Evolutionary conservation across 1,140 invertebrate genomes (phyloP), one percentile per base, ranked within the genome.

Genomic region (Bombus ignitus): DNA sequence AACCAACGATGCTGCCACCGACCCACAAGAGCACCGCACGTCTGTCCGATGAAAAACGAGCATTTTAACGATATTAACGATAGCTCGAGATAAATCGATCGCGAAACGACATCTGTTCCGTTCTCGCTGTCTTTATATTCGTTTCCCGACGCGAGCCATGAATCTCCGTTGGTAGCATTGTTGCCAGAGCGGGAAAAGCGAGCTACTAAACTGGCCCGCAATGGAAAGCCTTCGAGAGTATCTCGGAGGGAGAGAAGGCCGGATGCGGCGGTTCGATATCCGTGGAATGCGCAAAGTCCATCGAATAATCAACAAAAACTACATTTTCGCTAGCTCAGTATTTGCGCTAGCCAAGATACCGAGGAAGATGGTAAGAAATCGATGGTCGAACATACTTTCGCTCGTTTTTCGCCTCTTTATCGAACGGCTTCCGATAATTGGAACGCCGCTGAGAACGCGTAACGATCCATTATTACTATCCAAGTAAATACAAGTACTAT

Each of bases 141-240:
- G 65, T 57, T 79, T 86, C 68, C 42, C 75, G 47, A 68, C 25
- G 53, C 70, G 42, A 22, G 75, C 79, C 83, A 85, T 89, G 88
- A 86, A 88, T 89, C 88, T 88, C 88, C 73, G 78, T 25, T 70
- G 74, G 80, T 70, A 80, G 84, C 83, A 89, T 89, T 89, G 88
- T 90, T 89, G 89, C 85, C 85, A 74, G 85, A 89, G 81, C 75
- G 87, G 73, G 77, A 81, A 77, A 81, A 85, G 81, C 71, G 82
- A 86, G 80, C 80, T 76, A 39, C 79, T 85, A 83, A 90, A 90
- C 85, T 62, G 71, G 59, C 62, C 66, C 72, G 74, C 80, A 79
- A 90, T 83, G 66, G 18, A 22, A 53, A 22, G 37, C 86, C 78
- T 73, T 72, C 42, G 44, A 82, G 78, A 83, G 87, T 89, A 85